phyloP scores from a whole-genome alignment of 2,113 vertebrate genomes.

The Toxotes jaculatrix region DNA sequence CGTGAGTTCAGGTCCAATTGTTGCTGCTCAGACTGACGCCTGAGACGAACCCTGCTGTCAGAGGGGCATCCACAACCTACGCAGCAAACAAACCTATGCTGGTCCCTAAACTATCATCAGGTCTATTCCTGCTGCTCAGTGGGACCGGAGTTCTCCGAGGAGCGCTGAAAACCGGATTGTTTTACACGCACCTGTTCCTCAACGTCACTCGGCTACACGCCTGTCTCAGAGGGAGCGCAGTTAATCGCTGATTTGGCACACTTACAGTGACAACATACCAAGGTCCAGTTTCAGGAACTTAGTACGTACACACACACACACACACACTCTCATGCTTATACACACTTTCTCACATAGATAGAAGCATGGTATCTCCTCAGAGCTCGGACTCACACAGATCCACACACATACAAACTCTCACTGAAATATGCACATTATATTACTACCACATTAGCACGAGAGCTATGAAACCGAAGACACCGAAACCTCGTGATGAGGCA shows the following conservation, averaged over 20 bases:
- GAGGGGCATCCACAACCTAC: conserved; percentile 16
- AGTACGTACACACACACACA: conserved; percentile 10
- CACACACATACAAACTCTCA: conserved; percentile 7
- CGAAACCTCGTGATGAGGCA: conserved; percentile 14
- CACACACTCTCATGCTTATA: neutral
- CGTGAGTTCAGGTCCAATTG: neutral
- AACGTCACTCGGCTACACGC: conserved; percentile 74
- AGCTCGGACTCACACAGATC: neutral
- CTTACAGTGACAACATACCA: conserved; percentile 79
- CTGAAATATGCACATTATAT: neutral
- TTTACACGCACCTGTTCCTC: conserved; percentile 77
- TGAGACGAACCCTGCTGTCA: conserved; percentile 21
- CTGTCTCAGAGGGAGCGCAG: conserved; percentile 69
- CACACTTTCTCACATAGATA: conserved; percentile 17
- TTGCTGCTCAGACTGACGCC: conserved; percentile 4
- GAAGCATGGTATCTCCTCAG: neutral
- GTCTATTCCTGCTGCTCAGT: conserved; percentile 75
- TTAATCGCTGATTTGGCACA: conserved; percentile 83
- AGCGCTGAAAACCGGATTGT: conserved; percentile 68
- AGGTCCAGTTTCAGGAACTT: conserved; percentile 76
- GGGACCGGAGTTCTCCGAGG: conserved; percentile 56
- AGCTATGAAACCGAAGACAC: neutral
- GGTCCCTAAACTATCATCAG: conserved; percentile 65
- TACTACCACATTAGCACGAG: conserved; percentile 3
- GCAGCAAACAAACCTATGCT: conserved; percentile 39